phyloP scores from a whole-genome alignment of 2,888 invertebrate genomes.

The Anoncus sp. region DNA sequence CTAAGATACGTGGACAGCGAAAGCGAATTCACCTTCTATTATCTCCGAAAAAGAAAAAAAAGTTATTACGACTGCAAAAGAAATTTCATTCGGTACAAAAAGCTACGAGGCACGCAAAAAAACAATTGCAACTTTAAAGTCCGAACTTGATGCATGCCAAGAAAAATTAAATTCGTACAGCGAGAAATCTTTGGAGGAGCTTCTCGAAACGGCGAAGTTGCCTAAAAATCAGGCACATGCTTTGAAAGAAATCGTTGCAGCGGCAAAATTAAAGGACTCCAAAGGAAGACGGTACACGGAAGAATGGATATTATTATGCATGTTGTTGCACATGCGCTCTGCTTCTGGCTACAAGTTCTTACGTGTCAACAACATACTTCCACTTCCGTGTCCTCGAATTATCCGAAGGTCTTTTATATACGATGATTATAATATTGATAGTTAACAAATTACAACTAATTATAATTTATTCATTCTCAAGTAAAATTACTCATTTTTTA shows the following conservation, averaged over 20 bases:
- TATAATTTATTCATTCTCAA: too few relatives aligned
- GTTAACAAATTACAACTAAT: slow-evolving; percentile 24
- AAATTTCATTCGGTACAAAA: slow-evolving; percentile 26
- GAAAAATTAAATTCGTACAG: slow-evolving; percentile 30
- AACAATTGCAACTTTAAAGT: slow-evolving; percentile 17
- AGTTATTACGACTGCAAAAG: slow-evolving; percentile 8
- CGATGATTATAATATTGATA: slow-evolving; percentile 19
- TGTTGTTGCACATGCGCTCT: slow-evolving; percentile 61
- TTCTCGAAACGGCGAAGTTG: slow-evolving; percentile 20
- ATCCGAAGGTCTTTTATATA: slow-evolving; percentile 40
- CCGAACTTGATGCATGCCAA: slow-evolving; percentile 30
- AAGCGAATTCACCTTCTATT: slow-evolving; percentile 29
- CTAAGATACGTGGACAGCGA: slow-evolving; percentile 5
- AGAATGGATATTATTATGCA: slow-evolving; percentile 57
- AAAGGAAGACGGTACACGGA: slow-evolving; percentile 51
- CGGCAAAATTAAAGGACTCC: too few relatives aligned
- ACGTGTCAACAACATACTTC: slow-evolving; percentile 27
- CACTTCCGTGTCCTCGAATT: slow-evolving; percentile 37
- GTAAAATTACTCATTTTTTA: slow-evolving; percentile 29
- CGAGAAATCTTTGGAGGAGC: slow-evolving; percentile 21
- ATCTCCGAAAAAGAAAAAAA: slow-evolving; percentile 20
- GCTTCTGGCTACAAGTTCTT: slow-evolving; percentile 52
- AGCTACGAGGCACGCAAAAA: slow-evolving; percentile 21
- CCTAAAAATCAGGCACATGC: slow-evolving; percentile 6
- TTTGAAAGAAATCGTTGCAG: slow-evolving; percentile 32